These are phyloP conservation scores for Tretioscincus oriximinensis DNA, from an alignment of 2,113 vertebrate species.

Conservation along the genomic window DNA sequence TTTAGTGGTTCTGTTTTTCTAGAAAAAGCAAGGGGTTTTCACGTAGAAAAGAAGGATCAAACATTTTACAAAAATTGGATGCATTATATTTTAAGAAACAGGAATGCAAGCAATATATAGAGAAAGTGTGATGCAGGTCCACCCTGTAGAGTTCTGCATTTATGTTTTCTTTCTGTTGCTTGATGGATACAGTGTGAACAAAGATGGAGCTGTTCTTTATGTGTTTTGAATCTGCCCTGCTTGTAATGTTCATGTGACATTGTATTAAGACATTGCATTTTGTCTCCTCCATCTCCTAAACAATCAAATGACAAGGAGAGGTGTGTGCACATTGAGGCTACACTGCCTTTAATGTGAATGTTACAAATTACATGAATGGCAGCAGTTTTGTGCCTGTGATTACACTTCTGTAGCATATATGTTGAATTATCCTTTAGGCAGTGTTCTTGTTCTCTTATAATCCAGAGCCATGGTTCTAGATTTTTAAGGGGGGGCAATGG, in stretches of 20 bases:
- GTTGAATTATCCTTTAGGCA: neutral
- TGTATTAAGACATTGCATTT: neutral
- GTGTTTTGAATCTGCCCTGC: neutral
- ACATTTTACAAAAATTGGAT: neutral
- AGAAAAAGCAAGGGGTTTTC: neutral
- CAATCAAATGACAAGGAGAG: too few species aligned
- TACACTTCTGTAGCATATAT: neutral
- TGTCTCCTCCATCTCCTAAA: neutral
- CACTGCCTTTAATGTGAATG: neutral
- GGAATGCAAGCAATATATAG: neutral
- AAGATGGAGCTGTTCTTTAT: neutral
- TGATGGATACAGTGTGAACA: neutral
- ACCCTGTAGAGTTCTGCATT: too few species aligned
- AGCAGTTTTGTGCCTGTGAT: neutral
- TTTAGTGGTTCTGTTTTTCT: too few species aligned
- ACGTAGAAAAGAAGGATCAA: neutral
- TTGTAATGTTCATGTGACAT: neutral
- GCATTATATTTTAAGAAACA: neutral
- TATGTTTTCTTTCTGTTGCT: neutral
- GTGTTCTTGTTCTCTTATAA: neutral
- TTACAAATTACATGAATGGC: neutral
- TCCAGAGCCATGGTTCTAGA: too few species aligned
- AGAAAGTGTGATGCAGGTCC: neutral
- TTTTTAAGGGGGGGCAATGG: too few species aligned
- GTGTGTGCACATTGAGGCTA: too few species aligned